These are phyloP conservation scores for Pseudomyrmex concolor DNA, from an alignment of 1,140 invertebrate species.

Conservation along the genomic window DNA sequence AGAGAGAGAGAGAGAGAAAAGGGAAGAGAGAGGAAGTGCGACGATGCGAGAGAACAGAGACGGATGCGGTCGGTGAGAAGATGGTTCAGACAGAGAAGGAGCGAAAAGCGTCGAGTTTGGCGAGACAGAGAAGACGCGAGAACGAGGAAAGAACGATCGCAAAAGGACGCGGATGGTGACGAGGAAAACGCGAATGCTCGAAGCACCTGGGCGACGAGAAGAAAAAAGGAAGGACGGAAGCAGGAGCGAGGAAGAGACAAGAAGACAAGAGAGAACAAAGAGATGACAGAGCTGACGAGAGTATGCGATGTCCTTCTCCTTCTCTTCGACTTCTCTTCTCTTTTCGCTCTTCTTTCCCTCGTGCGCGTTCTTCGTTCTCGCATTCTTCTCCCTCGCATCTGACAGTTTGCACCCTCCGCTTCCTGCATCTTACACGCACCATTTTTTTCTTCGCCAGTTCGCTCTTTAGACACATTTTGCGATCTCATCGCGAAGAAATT, in stretches of 20 bases:
- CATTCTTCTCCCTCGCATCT: constrained; percentile 47
- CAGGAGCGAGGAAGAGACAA: not conserved
- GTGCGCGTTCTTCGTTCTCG: not conserved
- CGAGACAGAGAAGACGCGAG: constrained; percentile 1
- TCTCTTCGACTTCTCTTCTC: constrained; percentile 31
- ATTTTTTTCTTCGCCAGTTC: constrained; percentile 35
- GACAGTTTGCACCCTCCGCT: constrained; percentile 49
- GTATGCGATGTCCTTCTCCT: constrained; percentile 29
- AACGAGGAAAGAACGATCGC: constrained; percentile 29
- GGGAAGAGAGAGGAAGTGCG: not conserved
- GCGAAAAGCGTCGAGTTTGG: constrained; percentile 31
- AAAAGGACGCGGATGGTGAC: constrained; percentile 21
- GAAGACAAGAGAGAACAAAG: not conserved
- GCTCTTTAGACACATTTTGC: constrained; percentile 60
- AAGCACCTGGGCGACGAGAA: constrained; percentile 38
- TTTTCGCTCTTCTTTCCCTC: constrained; percentile 6
- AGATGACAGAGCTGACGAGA: constrained; percentile 32
- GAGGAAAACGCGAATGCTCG: constrained; percentile 45
- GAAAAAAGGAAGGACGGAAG: constrained; percentile 35
- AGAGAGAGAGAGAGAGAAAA: not conserved
- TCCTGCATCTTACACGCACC: constrained; percentile 41
- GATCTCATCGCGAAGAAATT: constrained; percentile 24
- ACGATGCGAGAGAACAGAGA: constrained; percentile 24
- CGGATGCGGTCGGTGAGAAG: constrained; percentile 10
- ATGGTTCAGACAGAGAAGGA: not conserved